These are phyloP conservation scores for Pituophis catenifer DNA, from an alignment of 2,113 vertebrate genomes.

Conservation along the genomic window DNA sequence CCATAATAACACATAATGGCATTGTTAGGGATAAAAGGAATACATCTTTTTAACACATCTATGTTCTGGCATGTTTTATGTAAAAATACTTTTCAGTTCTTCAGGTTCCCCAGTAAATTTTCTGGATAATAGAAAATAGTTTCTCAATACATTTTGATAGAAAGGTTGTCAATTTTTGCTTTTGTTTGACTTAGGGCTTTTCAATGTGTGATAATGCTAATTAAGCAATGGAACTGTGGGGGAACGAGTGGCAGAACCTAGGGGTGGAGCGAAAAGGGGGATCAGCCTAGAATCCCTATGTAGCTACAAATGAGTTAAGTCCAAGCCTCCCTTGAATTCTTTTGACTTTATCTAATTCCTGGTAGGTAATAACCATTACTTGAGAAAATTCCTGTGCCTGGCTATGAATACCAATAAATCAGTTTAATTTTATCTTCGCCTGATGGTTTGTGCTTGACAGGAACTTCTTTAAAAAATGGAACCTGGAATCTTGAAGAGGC, in stretches of 20 bases:
- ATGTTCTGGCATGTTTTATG: not conserved
- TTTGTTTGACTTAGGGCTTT: not conserved
- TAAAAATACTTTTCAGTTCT: not conserved
- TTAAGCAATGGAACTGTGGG: not conserved
- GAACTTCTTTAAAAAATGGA: not conserved
- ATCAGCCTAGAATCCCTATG: not conserved
- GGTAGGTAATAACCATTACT: not conserved
- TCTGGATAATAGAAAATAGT: not conserved
- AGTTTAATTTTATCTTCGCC: not conserved
- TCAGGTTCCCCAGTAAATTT: not conserved
- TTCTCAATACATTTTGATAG: not conserved
- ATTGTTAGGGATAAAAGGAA: not conserved
- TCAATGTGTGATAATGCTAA: not conserved
- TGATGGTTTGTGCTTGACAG: no score
- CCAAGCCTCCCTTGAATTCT: not conserved
- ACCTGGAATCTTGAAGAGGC: not conserved
- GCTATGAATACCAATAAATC: not conserved
- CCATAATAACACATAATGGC: not conserved
- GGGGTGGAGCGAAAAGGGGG: not conserved
- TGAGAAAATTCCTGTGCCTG: not conserved
- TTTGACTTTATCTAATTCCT: not conserved
- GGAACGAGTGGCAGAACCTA: not conserved
- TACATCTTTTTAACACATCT: not conserved
- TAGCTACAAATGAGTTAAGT: not conserved
- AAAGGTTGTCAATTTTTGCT: not conserved